A percentile compares a stretch with the other conserved stretches of the same genome.
phyloP scores from a whole-genome alignment of 1,140 invertebrate species.

The Cyclargus thomasi region DNA sequence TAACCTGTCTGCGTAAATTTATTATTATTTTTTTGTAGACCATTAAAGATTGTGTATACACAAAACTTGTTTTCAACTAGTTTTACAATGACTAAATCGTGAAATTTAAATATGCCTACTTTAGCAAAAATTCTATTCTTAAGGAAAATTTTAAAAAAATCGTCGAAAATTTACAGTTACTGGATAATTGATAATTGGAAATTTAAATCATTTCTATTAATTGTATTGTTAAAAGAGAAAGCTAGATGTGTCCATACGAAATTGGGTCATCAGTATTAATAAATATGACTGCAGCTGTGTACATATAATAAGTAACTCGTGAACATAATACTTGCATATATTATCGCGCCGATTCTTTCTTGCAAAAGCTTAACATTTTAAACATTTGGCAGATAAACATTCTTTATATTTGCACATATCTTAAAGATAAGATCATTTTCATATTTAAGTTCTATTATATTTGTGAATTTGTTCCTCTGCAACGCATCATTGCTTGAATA shows the following conservation, averaged over 20 bases:
- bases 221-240: not conserved
- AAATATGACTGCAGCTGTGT: not conserved
- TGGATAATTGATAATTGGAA: not conserved
- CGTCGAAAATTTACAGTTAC: not conserved
- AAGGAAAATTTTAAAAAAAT: not conserved
- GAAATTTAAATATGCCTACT: not conserved
- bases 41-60: slow-evolving; percentile 8
- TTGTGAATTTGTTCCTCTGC: not conserved
- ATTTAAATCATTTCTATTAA: not conserved
- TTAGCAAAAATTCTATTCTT: not conserved
- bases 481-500: not conserved
- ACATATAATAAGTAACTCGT: not conserved
- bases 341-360: not conserved
- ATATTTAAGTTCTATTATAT: not conserved
- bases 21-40: slow-evolving; percentile 25
- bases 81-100: not conserved
- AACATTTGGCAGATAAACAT: slow-evolving; percentile 9
- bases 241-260: not conserved
- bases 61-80: not conserved
- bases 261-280: slow-evolving; percentile 12
- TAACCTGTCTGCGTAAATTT: slow-evolving; percentile 32
- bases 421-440: slow-evolving; percentile 20
- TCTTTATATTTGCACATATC: slow-evolving; percentile 23
- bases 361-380: not conserved
- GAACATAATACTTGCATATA: not conserved